These are phyloP conservation scores for Pediacus dermestoides DNA, from an alignment of 2,888 invertebrate genomes.

Conservation along the genomic window DNA sequence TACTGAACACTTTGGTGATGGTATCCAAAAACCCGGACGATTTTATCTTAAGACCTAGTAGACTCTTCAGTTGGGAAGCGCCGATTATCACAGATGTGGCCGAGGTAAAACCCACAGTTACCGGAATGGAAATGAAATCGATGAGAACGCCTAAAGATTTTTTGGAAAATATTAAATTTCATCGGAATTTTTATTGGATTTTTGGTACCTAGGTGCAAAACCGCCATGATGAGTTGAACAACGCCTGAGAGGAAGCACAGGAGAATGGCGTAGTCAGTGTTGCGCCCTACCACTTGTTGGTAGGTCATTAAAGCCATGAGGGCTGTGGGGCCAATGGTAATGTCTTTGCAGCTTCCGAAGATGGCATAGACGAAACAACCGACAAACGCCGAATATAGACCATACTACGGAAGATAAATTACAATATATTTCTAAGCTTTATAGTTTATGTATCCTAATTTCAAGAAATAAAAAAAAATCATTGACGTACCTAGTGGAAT, in stretches of 20 bases:
- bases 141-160: constrained; percentile 83
- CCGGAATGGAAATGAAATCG: constrained; percentile 86
- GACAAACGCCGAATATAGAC: constrained; percentile 93
- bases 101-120: constrained; percentile 86
- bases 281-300: constrained; percentile 67
- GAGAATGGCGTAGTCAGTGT: constrained; percentile 74
- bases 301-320: constrained; percentile 89
- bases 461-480: too few species aligned
- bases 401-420: constrained; percentile 73
- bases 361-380: constrained; percentile 88
- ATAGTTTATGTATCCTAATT: too few species aligned
- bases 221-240: constrained; percentile 77
- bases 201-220: constrained; percentile 71
- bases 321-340: constrained; percentile 89
- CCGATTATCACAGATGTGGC: constrained; percentile 89
- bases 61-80: constrained; percentile 75
- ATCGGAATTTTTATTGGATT: constrained; percentile 4
- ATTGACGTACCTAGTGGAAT: too few species aligned
- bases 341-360: constrained; percentile 80
- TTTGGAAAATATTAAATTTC: constrained; percentile 50
- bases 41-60: constrained; percentile 69
- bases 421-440: too few species aligned
- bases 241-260: constrained; percentile 80
- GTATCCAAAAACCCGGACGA: constrained; percentile 75
- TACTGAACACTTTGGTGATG: constrained; percentile 63